Percentiles rank a stretch among this genome's conserved stretches.
Evolutionary conservation across 2,113 vertebrate genomes (phyloP).

Genomic region (Fregata magnificens): DNA sequence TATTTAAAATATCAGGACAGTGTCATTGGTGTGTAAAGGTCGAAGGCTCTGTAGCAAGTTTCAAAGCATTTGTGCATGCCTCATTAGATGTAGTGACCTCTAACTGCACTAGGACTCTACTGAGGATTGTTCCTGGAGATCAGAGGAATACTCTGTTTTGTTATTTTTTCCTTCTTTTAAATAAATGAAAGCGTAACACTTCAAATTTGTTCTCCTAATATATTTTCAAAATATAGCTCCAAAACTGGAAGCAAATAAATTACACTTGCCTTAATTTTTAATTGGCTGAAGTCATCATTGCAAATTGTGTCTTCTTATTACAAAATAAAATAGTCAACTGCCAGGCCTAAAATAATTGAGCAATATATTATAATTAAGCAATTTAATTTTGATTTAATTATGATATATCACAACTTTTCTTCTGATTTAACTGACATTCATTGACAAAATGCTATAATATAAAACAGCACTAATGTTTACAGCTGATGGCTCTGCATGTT

Average conservation of each 20-base stretch:
- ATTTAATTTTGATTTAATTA: conserved; percentile 52
- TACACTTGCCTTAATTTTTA: conserved; percentile 66
- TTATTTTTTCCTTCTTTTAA: background rate
- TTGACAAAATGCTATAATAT: conserved; percentile 43
- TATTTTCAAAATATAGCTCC: conserved; percentile 37
- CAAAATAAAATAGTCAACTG: conserved; percentile 28
- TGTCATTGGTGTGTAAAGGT: background rate
- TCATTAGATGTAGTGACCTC: conserved; percentile 22
- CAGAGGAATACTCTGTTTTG: background rate
- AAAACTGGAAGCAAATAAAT: conserved; percentile 59
- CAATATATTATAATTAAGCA: conserved; percentile 58
- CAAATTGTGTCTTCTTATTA: conserved; percentile 50
- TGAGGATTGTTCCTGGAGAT: background rate
- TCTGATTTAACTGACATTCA: conserved; percentile 59
- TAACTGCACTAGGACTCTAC: background rate
- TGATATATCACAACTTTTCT: conserved; percentile 19
- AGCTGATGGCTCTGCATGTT: background rate
- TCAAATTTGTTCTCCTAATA: background rate
- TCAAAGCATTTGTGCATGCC: conserved; percentile 9
- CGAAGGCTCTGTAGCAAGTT: background rate
- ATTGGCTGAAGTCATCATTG: conserved; percentile 54
- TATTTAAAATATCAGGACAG: conserved; percentile 12
- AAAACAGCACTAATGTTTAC: background rate
- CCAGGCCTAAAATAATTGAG: conserved; percentile 47
- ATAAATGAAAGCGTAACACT: background rate